phyloP scores from a whole-genome alignment of 35 echinoderm and acorn worm species.

The Apostichopus japonicus region DNA sequence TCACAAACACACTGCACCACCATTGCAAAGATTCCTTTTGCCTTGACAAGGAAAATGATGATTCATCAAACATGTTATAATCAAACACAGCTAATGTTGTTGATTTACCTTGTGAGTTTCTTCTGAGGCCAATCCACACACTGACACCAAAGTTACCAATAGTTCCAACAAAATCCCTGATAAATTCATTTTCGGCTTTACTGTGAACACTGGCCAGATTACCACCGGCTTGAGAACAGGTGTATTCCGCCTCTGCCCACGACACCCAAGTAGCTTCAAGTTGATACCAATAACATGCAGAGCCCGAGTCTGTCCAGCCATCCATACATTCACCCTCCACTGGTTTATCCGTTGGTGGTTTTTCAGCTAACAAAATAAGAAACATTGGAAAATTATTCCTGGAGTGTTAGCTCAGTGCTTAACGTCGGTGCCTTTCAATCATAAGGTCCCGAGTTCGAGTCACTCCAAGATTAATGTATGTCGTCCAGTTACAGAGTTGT shows the following conservation, averaged over 20 bases:
- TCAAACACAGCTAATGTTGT: background rate
- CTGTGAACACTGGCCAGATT: conserved; percentile 60
- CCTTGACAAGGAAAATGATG: too few species aligned
- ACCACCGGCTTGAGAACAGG: conserved; percentile 21
- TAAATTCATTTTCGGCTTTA: conserved; percentile 60
- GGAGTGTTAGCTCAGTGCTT: too few species aligned
- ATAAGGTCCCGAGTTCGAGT: too few species aligned
- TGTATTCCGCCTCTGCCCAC: conserved; percentile 55
- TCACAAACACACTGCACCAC: too few species aligned
- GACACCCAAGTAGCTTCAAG: background rate
- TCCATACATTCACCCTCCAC: conserved; percentile 38
- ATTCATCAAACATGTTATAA: too few species aligned
- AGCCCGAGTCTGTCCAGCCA: conserved; percentile 41
- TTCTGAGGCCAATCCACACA: conserved; percentile 56
- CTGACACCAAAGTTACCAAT: conserved; percentile 20
- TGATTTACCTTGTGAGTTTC: conserved; percentile 21
- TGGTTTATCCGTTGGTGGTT: conserved; percentile 37
- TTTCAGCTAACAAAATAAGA: conserved; percentile 23
- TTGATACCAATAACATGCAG: conserved; percentile 46
- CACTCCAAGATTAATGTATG: too few species aligned
- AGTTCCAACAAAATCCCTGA: background rate
- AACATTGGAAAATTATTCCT: background rate
- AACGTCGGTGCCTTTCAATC: too few species aligned
- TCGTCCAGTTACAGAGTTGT: too few species aligned
- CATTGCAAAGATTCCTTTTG: too few species aligned